Base-by-base conservation (phyloP, 2,797 vertebrate genomes). In the Sebastes jordani region DNA sequence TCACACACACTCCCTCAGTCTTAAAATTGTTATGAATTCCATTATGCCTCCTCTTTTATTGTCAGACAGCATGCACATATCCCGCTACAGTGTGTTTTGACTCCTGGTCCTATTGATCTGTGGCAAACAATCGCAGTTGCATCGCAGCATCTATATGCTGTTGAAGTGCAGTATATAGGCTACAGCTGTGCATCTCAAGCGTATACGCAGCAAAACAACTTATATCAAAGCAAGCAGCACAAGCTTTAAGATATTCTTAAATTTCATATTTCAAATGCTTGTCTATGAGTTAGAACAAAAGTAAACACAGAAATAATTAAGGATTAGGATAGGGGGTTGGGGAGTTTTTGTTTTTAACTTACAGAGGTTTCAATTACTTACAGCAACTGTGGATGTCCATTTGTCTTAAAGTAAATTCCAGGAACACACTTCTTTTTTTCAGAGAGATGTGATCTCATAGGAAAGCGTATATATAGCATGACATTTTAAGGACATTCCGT, bases 11-110 rank as follows among this genome's bases (percentile, higher is more conserved):
- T 81, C 68, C n/a, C 78, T 77, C 68, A 20, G 74, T 88, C 74
- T 84, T 82, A 27, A 88, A 78, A 82, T 76, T 70, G 32, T 29
- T 52, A 87, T 84, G 71, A 84, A 73, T 84, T 46, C 62, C 74
- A 74, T 61, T 86, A 76, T 9, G 7, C 78, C 74, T 76, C 85
- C 80, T 59, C 22, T 74, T 86, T 85, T 59, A 75, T 67, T 63
- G 36, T 27, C 20, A 83, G 74, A 71, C 70, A 69, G 59, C 25
- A 71, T 81, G 32, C 60, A 71, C 69, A 85, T 66, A 62, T 76
- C 85, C 61, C 71, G 76, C 59, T 42, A 55, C 29, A 71, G 27
- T 7, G 13, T 64, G 52, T 81, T 74, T 30, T 81, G 73, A 78
- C 56, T 72, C 25, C 58, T 62, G 65, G 67, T 82, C 49, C 38